Evolutionary conservation across 2,888 invertebrate species (phyloP).

Genomic region (Lymantria dispar): DNA sequence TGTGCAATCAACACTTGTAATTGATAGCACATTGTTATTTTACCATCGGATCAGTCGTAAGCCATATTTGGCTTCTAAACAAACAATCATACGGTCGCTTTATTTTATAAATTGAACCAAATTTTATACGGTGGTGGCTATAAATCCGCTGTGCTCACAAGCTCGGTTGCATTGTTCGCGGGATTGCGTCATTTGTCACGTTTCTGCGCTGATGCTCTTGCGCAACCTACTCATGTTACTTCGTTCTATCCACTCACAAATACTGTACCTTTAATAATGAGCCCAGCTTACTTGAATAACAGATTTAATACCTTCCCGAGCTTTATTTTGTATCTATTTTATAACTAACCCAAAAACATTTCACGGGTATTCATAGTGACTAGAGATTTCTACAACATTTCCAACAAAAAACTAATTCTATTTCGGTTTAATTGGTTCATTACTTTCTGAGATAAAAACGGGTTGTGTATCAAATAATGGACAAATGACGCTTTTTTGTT

Average conservation of each 20-base stretch:
- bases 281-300: slow-evolving; percentile 44
- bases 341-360: slow-evolving; percentile 21
- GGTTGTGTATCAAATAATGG: slow-evolving; percentile 10
- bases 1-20: neutral
- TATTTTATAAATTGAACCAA: slow-evolving; percentile 33
- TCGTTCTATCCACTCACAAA: slow-evolving; percentile 57
- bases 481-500: slow-evolving; percentile 18
- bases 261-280: slow-evolving; percentile 55
- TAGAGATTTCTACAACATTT: slow-evolving; percentile 8
- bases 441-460: slow-evolving; percentile 19
- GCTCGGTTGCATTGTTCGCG: slow-evolving; percentile 63
- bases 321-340: slow-evolving; percentile 25
- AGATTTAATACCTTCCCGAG: slow-evolving; percentile 31
- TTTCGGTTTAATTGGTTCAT: slow-evolving; percentile 23
- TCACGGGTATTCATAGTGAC: slow-evolving; percentile 13
- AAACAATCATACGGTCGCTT: slow-evolving; percentile 16
- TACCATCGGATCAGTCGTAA: neutral
- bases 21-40: neutral
- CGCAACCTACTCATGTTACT: slow-evolving; percentile 58
- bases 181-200: slow-evolving; percentile 74
- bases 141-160: slow-evolving; percentile 48
- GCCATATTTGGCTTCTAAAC: slow-evolving; percentile 1
- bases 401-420: slow-evolving; percentile 17
- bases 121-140: slow-evolving; percentile 36
- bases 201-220: slow-evolving; percentile 53